Evolutionary conservation across 1,140 invertebrate genomes (phyloP), one percentile per base, ranked within the genome.

Genomic region (Spodoptera frugiperda): DNA sequence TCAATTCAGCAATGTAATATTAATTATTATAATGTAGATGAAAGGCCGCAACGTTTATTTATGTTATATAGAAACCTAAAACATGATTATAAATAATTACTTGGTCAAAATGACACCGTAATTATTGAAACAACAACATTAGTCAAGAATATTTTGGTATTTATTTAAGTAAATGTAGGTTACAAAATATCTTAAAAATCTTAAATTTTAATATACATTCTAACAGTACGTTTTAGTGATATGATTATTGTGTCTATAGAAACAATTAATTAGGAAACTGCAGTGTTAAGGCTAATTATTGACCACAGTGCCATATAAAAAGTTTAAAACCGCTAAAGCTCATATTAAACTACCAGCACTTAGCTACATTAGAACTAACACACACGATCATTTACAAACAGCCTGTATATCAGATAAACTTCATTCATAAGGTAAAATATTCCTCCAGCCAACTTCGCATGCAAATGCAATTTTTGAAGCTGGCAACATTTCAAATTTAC

Each of bases 381-480:
- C 49, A 15, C 54, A 9, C 11, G 25, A 55, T 2, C 19, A n/a
- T 55, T 19, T 55, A 11, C 14, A n/a, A 21, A 48, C 44, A 65
- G 4, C 17, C 44, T 65, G 61, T 65, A 48, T 48, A 65, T n/a
- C 57, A 33, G 33, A 61, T 44, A 9, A 59, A 59, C 25, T 17
- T 61, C 33, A 17, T 44, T 61, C 57, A 61, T 61, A 65, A 8
- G 39, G 44, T 44, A 48, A 17, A 49, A 65, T 65, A 65, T 63
- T 39, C n/a, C 19, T 14, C 44, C 17, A 65, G 44, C 11, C 44
- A 65, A 65, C 61, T 46, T 39, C n/a, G 30, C 39, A 65, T 48
- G 61, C 61, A 48, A 65, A 65, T 49, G 44, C 61, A 65, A 65
- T 65, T 65, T 65, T 65, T 49, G 61, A 65, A 65, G 44, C 61